Base-by-base conservation (phyloP, 2,888 invertebrate species). In the Andricus quercusramuli region DNA sequence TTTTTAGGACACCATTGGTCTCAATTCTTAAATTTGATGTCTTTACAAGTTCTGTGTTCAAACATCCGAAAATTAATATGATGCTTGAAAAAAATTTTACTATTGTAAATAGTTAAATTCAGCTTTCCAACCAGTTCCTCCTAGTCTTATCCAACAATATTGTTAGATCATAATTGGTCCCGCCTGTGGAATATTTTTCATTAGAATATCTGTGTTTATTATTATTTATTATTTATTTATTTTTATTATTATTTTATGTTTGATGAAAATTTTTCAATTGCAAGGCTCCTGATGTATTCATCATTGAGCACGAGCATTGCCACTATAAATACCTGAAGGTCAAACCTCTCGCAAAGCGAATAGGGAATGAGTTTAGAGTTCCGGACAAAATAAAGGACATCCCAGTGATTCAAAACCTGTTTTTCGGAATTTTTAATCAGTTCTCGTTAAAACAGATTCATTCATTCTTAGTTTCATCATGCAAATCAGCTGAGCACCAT, bases 241-340 rank as follows among this genome's bases (percentile, higher is more conserved):
- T n/a, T n/a, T n/a, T n/a, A n/a, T n/a, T n/a, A n/a, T n/a, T n/a
- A n/a, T n/a, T n/a, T n/a, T n/a, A n/a, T n/a, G n/a, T n/a, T n/a
- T n/a, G n/a, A 29, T 70, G 22, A n/a, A 70, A 70, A 70, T 51
- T 70, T 70, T 5, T 70, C 4, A 70, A 70, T 11, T 29, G 29
- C 5, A 25, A 41, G 17, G 13, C 25, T 22, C 22, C 17, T 70
- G 25, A 70, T 51, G 47, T 37, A 56, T 74, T 74, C 22, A 56
- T 6, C 74, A 74, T 22, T 74, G 22, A 74, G n/a, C 13, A 56
- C n/a, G 32, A 56, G 56, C n/a, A 37, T 37, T 37, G 74, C n/a
- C 56, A 74, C 74, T 74, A 74, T 74, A 74, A 74, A 74, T 74
- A 74, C 56, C 32, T 74, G 74, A 74, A 74, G 74, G 74, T 37